phyloP scores from a whole-genome alignment of 1,140 invertebrate genomes.

The Ceratosolen fusciceps region DNA sequence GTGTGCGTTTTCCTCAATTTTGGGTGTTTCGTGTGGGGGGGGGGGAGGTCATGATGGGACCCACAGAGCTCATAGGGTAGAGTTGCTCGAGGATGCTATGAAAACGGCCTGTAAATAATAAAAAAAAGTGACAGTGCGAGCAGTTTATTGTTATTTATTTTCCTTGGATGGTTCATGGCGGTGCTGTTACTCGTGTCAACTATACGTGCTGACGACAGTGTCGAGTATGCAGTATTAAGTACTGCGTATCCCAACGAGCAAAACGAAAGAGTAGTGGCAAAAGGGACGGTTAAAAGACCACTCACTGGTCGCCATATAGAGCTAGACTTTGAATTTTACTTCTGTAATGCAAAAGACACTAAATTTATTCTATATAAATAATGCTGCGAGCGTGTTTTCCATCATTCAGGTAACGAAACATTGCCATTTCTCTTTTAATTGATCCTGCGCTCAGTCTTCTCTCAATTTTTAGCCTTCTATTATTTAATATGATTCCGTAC shows the following conservation, averaged over 20 bases:
- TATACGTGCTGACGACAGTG: too few species aligned
- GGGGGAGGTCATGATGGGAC: background rate
- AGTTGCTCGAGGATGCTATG: constrained; percentile 1
- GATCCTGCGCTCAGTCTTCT: too few species aligned
- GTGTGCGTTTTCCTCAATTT: background rate
- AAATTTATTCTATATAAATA: constrained; percentile 10
- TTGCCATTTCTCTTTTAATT: background rate
- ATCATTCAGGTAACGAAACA: constrained; percentile 40
- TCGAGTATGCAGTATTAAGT: background rate
- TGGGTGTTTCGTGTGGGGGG: background rate
- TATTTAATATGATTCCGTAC: too few species aligned
- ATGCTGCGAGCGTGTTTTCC: constrained; percentile 31
- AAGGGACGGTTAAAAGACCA: background rate
- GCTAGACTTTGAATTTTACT: background rate
- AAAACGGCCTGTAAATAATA: background rate
- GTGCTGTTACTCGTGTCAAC: too few species aligned
- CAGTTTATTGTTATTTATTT: background rate
- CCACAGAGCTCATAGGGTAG: background rate
- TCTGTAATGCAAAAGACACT: background rate
- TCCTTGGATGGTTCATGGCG: background rate
- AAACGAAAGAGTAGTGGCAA: too few species aligned
- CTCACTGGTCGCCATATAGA: background rate
- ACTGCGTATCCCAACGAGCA: too few species aligned
- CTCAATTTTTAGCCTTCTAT: too few species aligned
- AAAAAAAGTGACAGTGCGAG: background rate